Evolutionary conservation across 2,888 invertebrate species (phyloP).

Genomic region (Dicycla oo): DNA sequence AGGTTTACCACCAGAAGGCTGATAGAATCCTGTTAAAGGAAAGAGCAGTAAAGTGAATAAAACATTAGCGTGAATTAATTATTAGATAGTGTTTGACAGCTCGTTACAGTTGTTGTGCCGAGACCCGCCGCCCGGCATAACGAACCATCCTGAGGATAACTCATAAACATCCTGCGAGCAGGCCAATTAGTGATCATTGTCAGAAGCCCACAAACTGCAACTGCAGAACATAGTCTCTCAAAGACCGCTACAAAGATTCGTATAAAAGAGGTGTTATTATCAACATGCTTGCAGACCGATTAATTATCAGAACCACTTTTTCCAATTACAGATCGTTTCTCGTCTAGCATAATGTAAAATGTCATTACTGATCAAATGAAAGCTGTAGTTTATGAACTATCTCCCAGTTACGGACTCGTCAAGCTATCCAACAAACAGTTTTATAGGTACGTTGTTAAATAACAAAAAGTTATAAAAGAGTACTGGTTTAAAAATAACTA

Average conservation of each 20-base stretch:
- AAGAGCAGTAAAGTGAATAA: constrained; percentile 23
- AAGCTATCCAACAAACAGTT: neutral
- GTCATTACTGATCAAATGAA: neutral
- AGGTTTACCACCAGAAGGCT: constrained; percentile 31
- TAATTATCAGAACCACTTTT: neutral
- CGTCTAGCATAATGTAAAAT: neutral
- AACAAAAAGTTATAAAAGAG: neutral
- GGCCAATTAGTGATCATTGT: constrained; percentile 14
- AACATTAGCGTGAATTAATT: constrained; percentile 23
- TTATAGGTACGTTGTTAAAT: neutral
- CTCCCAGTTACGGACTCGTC: constrained; percentile 3
- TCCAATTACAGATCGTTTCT: neutral
- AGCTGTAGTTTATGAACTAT: constrained; percentile 14
- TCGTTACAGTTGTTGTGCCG: constrained; percentile 3
- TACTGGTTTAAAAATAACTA: neutral
- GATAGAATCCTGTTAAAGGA: constrained; percentile 43
- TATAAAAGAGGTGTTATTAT: constrained; percentile 8
- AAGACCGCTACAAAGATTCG: neutral
- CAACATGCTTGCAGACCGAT: constrained; percentile 4
- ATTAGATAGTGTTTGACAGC: constrained; percentile 8
- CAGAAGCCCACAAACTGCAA: constrained; percentile 1
- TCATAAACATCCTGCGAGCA: constrained; percentile 24
- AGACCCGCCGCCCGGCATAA: neutral
- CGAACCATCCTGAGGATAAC: constrained; percentile 19
- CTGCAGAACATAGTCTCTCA: constrained; percentile 5